phyloP scores from a whole-genome alignment of 2,113 vertebrate genomes.

The Emydura subglobosa region DNA sequence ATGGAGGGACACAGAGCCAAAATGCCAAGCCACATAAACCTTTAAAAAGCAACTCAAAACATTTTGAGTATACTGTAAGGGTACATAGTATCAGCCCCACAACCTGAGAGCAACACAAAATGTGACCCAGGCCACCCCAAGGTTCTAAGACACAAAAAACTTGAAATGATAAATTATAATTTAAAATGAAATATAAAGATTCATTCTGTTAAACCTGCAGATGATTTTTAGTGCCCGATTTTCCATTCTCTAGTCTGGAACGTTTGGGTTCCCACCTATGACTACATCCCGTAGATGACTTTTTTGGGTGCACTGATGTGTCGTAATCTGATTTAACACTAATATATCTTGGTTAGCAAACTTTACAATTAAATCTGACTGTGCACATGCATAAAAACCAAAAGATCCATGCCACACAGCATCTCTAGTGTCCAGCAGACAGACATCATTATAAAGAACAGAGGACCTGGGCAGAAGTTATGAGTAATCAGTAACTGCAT shows the following conservation, averaged over 20 bases:
- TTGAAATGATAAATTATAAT: background rate
- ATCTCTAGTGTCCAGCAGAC: background rate
- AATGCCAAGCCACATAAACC: background rate
- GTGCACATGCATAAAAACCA: background rate
- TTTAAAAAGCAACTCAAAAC: background rate
- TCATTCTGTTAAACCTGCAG: background rate
- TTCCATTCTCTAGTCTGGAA: background rate
- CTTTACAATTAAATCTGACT: background rate
- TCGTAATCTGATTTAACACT: background rate
- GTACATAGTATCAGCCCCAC: background rate
- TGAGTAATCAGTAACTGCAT: rapidly evolving
- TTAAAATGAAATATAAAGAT: background rate
- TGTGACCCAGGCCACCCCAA: background rate
- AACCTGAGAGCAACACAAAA: background rate
- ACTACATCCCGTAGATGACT: background rate
- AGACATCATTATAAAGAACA: background rate
- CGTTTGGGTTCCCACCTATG: background rate
- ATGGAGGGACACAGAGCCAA: background rate
- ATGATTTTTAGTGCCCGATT: background rate
- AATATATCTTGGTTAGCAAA: background rate
- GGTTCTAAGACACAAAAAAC: background rate
- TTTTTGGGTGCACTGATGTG: background rate
- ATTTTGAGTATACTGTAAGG: background rate
- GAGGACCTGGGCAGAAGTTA: background rate
- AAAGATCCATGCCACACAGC: background rate